Base-by-base conservation (phyloP, 2,888 invertebrate genomes). In the Heteromyza rotundicornis region DNA sequence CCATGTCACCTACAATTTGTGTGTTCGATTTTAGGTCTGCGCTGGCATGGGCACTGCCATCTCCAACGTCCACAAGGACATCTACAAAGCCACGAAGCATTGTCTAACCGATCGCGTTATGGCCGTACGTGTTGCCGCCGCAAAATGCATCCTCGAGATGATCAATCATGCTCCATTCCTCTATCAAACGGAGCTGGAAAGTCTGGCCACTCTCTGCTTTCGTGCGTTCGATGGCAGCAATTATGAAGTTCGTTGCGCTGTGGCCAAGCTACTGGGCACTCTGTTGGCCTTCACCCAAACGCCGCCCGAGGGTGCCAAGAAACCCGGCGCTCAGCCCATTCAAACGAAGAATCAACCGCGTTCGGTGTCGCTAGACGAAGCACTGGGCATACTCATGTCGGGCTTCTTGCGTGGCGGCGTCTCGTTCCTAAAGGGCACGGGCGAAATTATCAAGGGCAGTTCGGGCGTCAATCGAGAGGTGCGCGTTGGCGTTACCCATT, bases 11-110 rank as follows among this genome's bases (percentile, higher is more conserved):
- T 24, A 12, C 19, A 2, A 8, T 52, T 32, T 40, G 3, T 32
- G 8, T 14, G 55, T 24, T 51, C 2, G 17, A n/a, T 50, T 59
- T 7, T 57, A 74, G 74, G 81, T 81, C 2, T 94, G 93, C 78
- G 90, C 92, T 60, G 98, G 99, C 22, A 95, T 99, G 91, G 98
- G 98, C 53, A 91, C 90, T 24, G 98, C 96, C 5, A 95, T 96
- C 19, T 89, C 90, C 71, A 87, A 90, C 85, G 87, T 93, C 73
- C 88, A 92, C 80, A 92, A 92, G 81, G 96, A 96, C 74, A 92
- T 97, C 70, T 96, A 94, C 74, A 95, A 96, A 80, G 94, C 95
- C 10, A 92, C 94, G 2, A 89, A 93, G 70, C 90, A 92, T 71
- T 91, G 95, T 68, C 86, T 96, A 64, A 91, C 94, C 17, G 99